Evolutionary conservation across 2,797 vertebrate species (phyloP).

Genomic region (Setipinna tenuifilis): DNA sequence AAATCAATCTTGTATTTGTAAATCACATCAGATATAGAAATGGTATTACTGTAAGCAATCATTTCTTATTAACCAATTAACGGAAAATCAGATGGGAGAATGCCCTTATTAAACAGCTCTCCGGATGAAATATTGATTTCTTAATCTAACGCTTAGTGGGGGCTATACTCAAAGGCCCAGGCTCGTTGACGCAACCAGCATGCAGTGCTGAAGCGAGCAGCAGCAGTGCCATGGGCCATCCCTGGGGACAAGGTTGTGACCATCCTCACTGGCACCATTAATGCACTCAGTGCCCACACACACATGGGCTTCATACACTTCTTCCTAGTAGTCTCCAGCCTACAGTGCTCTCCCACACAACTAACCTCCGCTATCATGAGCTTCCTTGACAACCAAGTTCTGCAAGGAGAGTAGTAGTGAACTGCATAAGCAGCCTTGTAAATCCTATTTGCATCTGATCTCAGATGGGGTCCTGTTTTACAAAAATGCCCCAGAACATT

Average conservation of each 20-base stretch:
- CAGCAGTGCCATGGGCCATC: no score
- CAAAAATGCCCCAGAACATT: background rate
- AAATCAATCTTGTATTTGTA: constrained; percentile 6
- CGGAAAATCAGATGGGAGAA: background rate
- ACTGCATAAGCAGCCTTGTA: constrained; percentile 1
- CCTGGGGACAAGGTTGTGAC: no score
- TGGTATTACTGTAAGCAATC: constrained; percentile 6
- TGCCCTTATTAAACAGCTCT: background rate
- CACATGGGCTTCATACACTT: background rate
- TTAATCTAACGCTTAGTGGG: background rate
- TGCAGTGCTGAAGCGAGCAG: background rate
- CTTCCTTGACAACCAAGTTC: background rate
- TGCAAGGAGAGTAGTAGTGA: background rate
- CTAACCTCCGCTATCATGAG: background rate
- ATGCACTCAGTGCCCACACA: background rate
- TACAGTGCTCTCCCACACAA: background rate
- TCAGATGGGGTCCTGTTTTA: background rate
- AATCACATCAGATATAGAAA: background rate
- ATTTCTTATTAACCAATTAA: background rate
- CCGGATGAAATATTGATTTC: background rate
- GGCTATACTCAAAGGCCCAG: background rate
- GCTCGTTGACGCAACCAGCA: background rate
- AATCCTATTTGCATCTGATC: constrained; percentile 16
- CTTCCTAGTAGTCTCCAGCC: background rate
- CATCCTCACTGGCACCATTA: background rate